Evolutionary conservation across 2,888 invertebrate species (phyloP).

Genomic region (Altica lythri): DNA sequence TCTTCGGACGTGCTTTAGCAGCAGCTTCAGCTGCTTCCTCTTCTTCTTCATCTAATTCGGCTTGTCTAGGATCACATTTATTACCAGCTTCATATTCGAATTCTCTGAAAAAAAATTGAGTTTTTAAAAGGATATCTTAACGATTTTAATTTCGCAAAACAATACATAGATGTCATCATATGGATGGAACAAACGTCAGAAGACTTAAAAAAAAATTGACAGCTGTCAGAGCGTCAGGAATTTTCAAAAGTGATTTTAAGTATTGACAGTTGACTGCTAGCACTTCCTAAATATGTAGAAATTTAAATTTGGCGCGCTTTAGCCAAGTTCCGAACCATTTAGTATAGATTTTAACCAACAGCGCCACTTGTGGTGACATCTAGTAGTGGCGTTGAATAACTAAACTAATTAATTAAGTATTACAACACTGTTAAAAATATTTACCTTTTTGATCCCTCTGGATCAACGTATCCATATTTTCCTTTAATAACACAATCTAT

Average conservation of each 20-base stretch:
- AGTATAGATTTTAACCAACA: too few relatives aligned
- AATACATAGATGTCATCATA: too few relatives aligned
- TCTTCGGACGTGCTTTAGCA: conserved; percentile 31
- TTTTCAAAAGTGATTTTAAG: too few relatives aligned
- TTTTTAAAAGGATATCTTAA: background rate
- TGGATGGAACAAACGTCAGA: background rate
- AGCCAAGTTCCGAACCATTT: too few relatives aligned
- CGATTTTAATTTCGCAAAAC: background rate
- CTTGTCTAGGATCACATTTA: conserved; percentile 65
- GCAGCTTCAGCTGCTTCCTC: conserved; percentile 37
- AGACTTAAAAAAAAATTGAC: background rate
- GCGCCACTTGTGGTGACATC: too few relatives aligned
- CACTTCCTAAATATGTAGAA: too few relatives aligned
- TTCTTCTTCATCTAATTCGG: conserved; percentile 50
- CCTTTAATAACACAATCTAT: conserved; percentile 60
- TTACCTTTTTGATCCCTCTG: conserved; percentile 72
- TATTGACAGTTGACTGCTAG: too few relatives aligned
- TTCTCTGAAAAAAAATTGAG: conserved; percentile 59
- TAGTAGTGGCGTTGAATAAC: too few relatives aligned
- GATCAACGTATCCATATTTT: conserved; percentile 83
- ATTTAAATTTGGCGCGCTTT: too few relatives aligned
- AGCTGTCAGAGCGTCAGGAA: too few relatives aligned
- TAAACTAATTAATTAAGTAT: too few relatives aligned
- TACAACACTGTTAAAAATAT: background rate
- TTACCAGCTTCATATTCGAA: conserved; percentile 84